Conservation (phyloP, 2,797 vertebrate species). For the Podarcis siculus region DNA sequence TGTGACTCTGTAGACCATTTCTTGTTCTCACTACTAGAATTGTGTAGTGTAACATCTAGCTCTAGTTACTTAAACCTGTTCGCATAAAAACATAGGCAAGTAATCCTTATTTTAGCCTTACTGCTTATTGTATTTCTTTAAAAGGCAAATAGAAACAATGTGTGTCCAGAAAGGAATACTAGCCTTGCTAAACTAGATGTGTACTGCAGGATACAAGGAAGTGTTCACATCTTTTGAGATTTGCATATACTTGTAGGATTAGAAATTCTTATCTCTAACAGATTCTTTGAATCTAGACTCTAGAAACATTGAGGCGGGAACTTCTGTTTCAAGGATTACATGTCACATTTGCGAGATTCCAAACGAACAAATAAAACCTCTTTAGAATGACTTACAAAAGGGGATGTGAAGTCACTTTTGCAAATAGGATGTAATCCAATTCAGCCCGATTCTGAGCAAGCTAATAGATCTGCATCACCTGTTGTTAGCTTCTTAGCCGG, state of each 20-base stretch:
- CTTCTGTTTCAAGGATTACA: neutral
- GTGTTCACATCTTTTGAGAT: no score
- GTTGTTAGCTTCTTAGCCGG: neutral
- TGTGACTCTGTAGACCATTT: neutral
- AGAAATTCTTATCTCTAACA: neutral
- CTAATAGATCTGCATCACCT: fast-evolving
- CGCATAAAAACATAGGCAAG: neutral
- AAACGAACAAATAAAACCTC: neutral
- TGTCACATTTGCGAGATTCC: neutral
- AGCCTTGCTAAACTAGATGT: no score
- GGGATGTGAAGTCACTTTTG: neutral
- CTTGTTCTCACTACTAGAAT: neutral
- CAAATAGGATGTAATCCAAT: fast-evolving
- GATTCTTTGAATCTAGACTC: neutral
- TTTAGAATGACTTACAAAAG: neutral
- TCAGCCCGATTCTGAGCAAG: fast-evolving
- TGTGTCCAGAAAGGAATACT: no score
- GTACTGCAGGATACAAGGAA: no score
- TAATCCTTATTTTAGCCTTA: neutral
- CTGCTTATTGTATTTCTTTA: no score
- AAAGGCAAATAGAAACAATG: no score
- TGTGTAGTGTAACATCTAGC: neutral
- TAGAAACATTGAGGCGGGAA: neutral
- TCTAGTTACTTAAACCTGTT: neutral
- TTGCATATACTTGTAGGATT: neutral